Evolutionary conservation across 2,888 invertebrate genomes (phyloP).

Genomic region (Pammene fasciana): DNA sequence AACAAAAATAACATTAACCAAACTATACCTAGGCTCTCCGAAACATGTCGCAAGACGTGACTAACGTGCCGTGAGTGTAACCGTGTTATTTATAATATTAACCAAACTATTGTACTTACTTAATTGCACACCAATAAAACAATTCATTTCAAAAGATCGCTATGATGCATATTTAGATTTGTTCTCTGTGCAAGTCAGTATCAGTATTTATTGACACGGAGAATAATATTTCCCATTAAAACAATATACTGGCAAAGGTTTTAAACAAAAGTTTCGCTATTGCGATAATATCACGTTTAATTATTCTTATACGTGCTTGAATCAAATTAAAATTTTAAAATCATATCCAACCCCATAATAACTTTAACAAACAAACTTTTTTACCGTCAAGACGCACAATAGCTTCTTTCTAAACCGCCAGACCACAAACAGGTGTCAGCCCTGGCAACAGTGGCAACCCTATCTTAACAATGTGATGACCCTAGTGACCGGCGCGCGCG

Average conservation of each 20-base stretch:
- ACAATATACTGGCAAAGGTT: neutral
- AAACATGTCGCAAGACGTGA: too few species aligned
- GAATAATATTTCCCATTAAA: too few species aligned
- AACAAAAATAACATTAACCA: too few species aligned
- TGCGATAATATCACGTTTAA: neutral
- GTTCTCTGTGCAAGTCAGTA: too few species aligned
- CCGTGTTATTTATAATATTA: too few species aligned
- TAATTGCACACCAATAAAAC: too few species aligned
- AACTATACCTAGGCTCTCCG: too few species aligned
- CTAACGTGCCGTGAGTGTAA: too few species aligned
- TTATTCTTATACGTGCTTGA: neutral
- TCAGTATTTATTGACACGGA: too few species aligned
- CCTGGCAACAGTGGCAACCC: conserved; percentile 24
- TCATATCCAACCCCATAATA: neutral
- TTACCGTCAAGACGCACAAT: conserved; percentile 15
- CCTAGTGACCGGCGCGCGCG: conserved; percentile 37
- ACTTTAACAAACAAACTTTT: conserved; percentile 13
- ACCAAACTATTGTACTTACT: too few species aligned
- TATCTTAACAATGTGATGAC: conserved; percentile 20
- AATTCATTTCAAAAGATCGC: too few species aligned
- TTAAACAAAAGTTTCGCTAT: neutral
- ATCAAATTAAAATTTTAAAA: neutral
- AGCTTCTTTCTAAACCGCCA: conserved; percentile 6
- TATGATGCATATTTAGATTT: too few species aligned
- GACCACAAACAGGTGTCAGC: conserved; percentile 21